Evolutionary conservation across 1,140 invertebrate species (phyloP).

Genomic region (Drosophila yakuba): DNA sequence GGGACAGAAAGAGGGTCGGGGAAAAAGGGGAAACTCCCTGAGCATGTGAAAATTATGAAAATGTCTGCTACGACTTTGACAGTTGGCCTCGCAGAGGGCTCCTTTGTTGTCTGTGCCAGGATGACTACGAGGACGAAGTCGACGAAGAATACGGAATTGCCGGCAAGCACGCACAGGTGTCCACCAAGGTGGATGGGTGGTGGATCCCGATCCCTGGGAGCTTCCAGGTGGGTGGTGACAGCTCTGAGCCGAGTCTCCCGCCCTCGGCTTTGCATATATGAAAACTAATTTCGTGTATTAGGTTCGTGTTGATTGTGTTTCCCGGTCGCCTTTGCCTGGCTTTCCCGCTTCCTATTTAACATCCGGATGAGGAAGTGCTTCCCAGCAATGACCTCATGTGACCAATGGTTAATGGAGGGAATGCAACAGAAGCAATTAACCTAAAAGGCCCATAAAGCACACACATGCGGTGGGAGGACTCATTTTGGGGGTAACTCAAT

Average conservation of each 20-base stretch:
- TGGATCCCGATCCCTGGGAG: constrained; percentile 12
- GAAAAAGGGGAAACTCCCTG: constrained; percentile 8
- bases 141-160: constrained; percentile 42
- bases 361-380: constrained; percentile 35
- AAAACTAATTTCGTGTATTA: constrained; percentile 61
- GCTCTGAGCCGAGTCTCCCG: constrained; percentile 28
- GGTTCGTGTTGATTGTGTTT: constrained; percentile 55
- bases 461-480: constrained; percentile 4
- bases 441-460: constrained; percentile 71
- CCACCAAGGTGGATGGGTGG: neutral
- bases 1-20: neutral
- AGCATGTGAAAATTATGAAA: constrained; percentile 80
- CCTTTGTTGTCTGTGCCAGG: constrained; percentile 70
- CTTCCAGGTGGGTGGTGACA: constrained; percentile 26
- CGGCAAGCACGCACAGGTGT: constrained; percentile 64
- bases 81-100: constrained; percentile 50
- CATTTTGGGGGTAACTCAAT: constrained; percentile 53
- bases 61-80: constrained; percentile 68
- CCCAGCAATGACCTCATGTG: constrained; percentile 70
- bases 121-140: constrained; percentile 10
- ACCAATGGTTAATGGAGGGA: constrained; percentile 41
- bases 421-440: constrained; percentile 71
- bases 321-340: neutral
- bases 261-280: constrained; percentile 52
- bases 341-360: neutral